These are phyloP conservation scores for Schizopygopsis pylzovi DNA, from an alignment of 2,797 vertebrate genomes.

Conservation along the genomic window DNA sequence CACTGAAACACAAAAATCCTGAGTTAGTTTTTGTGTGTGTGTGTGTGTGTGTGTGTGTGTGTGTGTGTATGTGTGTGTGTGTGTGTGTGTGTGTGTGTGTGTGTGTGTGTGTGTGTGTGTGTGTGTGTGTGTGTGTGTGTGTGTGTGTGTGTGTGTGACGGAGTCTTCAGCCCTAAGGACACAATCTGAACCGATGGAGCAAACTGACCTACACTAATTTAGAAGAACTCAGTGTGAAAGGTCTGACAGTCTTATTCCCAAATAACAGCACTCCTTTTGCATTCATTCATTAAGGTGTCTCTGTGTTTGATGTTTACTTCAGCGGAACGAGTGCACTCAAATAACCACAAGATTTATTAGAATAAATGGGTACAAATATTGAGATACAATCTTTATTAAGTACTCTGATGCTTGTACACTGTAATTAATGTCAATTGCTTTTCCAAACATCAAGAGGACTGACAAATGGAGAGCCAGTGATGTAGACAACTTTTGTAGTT, in stretches of 20 bases:
- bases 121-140: background rate
- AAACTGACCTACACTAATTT: slow-evolving; percentile 14
- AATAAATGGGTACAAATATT: background rate
- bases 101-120: background rate
- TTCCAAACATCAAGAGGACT: background rate
- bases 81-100: background rate
- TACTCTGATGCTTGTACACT: background rate
- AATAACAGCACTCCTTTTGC: background rate
- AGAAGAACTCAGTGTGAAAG: background rate
- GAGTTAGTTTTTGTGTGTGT: background rate
- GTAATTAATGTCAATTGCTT: slow-evolving; percentile 27
- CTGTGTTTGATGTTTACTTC: slow-evolving; percentile 20
- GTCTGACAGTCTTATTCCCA: background rate
- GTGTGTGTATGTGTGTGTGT: background rate
- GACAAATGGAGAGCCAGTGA: background rate
- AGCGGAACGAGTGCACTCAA: background rate
- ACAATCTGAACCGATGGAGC: background rate
- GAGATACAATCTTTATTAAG: background rate
- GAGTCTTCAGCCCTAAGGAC: background rate
- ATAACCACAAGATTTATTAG: slow-evolving; percentile 1
- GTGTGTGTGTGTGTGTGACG: background rate
- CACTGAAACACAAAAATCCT: background rate
- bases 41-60: background rate
- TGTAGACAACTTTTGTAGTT: background rate
- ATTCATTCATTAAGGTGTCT: background rate